Base-by-base conservation (phyloP, 2,888 invertebrate species). In the Megalurothrips usitatus region DNA sequence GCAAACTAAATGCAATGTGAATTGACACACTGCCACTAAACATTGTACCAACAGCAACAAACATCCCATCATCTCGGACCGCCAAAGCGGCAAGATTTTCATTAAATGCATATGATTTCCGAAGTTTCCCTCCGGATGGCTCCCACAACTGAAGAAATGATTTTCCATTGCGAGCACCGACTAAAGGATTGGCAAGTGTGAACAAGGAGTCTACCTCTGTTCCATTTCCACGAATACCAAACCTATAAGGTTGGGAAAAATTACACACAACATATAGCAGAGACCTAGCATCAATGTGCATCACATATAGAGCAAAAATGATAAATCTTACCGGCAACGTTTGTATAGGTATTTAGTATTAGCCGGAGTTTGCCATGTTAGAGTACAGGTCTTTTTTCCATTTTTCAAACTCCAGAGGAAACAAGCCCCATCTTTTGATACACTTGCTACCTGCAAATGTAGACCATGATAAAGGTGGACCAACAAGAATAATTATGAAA, bases 1-100 rank as follows among this genome's bases (percentile, higher is more conserved):
- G 95, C 85, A 98, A 90, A 88, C 95, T 98, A 87, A 96, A 98
- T 79, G 96, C 94, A 83, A 96, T 91, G 86, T 95, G 96, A 84
- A 98, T 94, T 83, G 94, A 93, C 19, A 98, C 95, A 84, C 94
- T 95, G 79, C 98, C 98, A 82, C 94, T 94, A 86, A 94, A 94
- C 94, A 98, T 97, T 75, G 96, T 96, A 12, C 98, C 98, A 23
- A 96, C 92, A 81, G 96, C 96, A 1, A 98, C 91, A 88, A 95
- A 99, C 82, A 94, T 89, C 0, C 98, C 98, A 89, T 98, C 96
- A 87, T 96, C 95, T 82, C 96, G 90, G 47, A 96, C 95, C 0
- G 96, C 94, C 83, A 97, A 89, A 23, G 96, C 95, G 6, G 96
- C 93, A 49, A 96, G 88, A 82, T 94, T 92, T 88, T 96, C 96